phyloP scores from a whole-genome alignment of 2,113 vertebrate genomes.

The Lepus americanus region DNA sequence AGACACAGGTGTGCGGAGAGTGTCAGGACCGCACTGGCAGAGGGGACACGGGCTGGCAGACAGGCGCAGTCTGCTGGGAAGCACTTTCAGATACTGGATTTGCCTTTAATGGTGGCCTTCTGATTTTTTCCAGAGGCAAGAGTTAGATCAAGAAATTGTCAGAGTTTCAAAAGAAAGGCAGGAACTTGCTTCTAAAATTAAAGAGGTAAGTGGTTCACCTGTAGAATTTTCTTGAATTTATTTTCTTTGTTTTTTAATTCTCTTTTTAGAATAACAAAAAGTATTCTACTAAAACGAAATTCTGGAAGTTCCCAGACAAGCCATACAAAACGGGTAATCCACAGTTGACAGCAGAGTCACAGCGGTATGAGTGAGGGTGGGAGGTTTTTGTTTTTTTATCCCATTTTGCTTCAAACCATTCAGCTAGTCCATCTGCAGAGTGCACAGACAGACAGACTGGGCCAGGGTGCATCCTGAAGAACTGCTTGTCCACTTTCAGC shows the following conservation, averaged over 20 bases:
- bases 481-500: too few relatives aligned
- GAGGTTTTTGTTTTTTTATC: too few relatives aligned
- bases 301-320: too few relatives aligned
- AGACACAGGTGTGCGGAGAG: background rate
- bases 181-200: conserved; percentile 88
- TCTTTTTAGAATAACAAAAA: too few relatives aligned
- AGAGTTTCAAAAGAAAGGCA: conserved; percentile 89
- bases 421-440: too few relatives aligned
- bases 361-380: too few relatives aligned
- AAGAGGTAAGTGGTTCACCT: conserved; percentile 87
- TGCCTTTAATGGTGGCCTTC: background rate
- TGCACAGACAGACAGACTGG: too few relatives aligned
- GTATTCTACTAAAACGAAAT: too few relatives aligned
- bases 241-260: background rate
- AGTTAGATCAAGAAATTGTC: conserved; percentile 86
- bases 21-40: background rate
- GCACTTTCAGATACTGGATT: background rate
- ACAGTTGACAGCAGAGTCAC: too few relatives aligned
- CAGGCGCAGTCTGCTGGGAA: background rate
- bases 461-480: too few relatives aligned
- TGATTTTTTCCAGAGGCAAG: conserved; percentile 84
- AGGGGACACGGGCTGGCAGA: background rate
- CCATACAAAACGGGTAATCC: too few relatives aligned
- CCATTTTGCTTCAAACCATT: too few relatives aligned
- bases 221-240: background rate